Percentiles rank a stretch among this genome's conserved stretches.
Conservation (phyloP, 2,888 invertebrate genomes). For the Timema podura region DNA sequence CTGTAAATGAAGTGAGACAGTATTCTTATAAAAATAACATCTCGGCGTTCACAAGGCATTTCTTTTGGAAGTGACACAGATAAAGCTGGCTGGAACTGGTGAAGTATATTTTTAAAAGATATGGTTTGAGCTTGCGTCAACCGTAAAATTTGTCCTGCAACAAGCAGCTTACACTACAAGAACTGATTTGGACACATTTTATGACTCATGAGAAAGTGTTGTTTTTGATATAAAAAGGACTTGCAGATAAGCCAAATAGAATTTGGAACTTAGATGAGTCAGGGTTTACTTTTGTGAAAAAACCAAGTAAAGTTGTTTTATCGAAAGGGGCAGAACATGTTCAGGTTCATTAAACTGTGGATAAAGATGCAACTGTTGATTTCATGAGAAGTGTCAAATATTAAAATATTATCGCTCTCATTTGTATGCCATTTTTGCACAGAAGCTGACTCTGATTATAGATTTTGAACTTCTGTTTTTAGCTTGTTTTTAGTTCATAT, state of each 20-base stretch:
- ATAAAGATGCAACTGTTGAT: background rate
- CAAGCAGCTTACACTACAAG: background rate
- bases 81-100: conserved; percentile 6
- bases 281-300: background rate
- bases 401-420: background rate
- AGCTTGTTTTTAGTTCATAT: too few relatives aligned
- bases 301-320: background rate
- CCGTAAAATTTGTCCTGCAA: conserved; percentile 13
- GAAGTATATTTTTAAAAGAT: background rate
- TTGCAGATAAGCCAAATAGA: too few relatives aligned
- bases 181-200: background rate
- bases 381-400: background rate
- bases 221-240: background rate
- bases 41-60: background rate
- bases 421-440: conserved; percentile 13
- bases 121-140: background rate
- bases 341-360: background rate
- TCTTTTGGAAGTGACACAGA: background rate
- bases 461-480: too few relatives aligned
- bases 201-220: background rate
- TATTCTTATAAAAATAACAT: background rate
- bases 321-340: too few relatives aligned
- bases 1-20: background rate
- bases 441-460: background rate
- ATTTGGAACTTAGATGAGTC: background rate